These are phyloP conservation scores for Takifugu rubripes DNA, from an alignment of 2,797 vertebrate species.

Conservation along the genomic window DNA sequence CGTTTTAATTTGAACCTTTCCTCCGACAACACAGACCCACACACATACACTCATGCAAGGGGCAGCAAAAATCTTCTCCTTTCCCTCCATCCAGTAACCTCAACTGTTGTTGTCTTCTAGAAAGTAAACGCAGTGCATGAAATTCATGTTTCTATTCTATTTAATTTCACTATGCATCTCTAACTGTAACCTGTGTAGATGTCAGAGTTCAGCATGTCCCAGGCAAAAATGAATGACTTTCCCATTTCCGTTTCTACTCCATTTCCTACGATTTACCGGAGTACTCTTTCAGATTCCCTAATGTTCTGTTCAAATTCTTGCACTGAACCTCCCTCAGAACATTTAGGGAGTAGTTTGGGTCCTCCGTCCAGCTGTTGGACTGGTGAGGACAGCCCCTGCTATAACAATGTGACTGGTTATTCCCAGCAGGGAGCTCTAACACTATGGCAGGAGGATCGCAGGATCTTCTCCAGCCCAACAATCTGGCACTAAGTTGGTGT, in stretches of 20 bases:
- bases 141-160: constrained; percentile 14
- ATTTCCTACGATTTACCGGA: constrained; percentile 36
- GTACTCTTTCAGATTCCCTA: constrained; percentile 47
- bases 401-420: constrained; percentile 84
- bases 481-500: constrained; percentile 86
- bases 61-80: constrained; percentile 58
- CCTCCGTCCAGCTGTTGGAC: constrained; percentile 51
- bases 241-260: constrained; percentile 1
- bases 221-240: constrained; percentile 26
- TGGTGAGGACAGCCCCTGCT: constrained; percentile 59
- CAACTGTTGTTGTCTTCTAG: constrained; percentile 14
- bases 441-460: constrained; percentile 81
- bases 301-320: constrained; percentile 41
- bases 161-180: constrained; percentile 6
- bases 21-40: constrained; percentile 23
- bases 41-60: constrained; percentile 55
- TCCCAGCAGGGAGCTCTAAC: constrained; percentile 83
- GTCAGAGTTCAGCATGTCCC: constrained; percentile 29
- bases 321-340: constrained; percentile 54
- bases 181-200: constrained; percentile 1
- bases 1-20: constrained; percentile 27
- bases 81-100: constrained; percentile 33
- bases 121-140: constrained; percentile 25
- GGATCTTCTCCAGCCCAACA: constrained; percentile 86
- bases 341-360: constrained; percentile 59